These are phyloP conservation scores for Rhinolophus sinicus DNA, from an alignment of 2,113 vertebrate genomes.

Conservation along the genomic window DNA sequence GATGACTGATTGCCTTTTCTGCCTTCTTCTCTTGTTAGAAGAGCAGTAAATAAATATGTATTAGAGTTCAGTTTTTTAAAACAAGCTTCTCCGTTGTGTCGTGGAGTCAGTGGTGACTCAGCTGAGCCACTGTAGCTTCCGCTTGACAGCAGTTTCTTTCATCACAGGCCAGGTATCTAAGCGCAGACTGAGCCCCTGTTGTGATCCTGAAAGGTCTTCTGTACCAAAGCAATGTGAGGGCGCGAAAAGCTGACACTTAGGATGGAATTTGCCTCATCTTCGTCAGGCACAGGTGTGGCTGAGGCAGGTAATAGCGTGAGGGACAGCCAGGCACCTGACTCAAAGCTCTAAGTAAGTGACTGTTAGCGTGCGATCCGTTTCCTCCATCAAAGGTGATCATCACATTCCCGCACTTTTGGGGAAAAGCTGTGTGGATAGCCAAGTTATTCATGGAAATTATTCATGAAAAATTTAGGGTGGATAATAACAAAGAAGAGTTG, in stretches of 20 bases:
- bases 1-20: not conserved
- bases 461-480: not conserved
- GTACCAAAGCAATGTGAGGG: no score
- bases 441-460: not conserved
- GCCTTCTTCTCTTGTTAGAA: not conserved
- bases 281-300: not conserved
- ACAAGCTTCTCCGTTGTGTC: not conserved
- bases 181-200: not conserved
- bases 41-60: not conserved
- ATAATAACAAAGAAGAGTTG: not conserved
- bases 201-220: not conserved
- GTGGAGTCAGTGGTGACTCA: not conserved
- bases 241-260: not conserved
- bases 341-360: not conserved
- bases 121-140: not conserved
- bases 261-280: not conserved
- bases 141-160: not conserved
- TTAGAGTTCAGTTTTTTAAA: not conserved
- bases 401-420: not conserved
- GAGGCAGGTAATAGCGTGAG: not conserved
- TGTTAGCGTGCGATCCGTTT: not conserved
- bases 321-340: no score
- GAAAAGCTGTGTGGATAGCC: not conserved
- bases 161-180: rapidly evolving
- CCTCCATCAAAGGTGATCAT: not conserved